Base-by-base conservation (phyloP, 2,888 invertebrate species). In the Tiliacea citrago region DNA sequence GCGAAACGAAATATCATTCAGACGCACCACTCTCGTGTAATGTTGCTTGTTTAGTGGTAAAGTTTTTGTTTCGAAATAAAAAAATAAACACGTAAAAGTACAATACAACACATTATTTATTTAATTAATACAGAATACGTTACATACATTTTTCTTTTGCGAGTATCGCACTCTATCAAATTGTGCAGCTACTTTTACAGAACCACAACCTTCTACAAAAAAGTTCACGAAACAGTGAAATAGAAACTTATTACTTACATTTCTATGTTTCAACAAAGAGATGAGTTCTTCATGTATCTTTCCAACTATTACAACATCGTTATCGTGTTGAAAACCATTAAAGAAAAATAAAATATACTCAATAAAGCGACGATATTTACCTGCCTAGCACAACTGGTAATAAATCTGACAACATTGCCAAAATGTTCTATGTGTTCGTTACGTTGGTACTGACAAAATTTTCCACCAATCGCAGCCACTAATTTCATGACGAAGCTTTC, bases 141-240 rank as follows among this genome's bases (percentile, higher is more conserved):
- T 92, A 88, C 84, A 90, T 87, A 90, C 88, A 93, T 90, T 93
- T 94, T 93, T 93, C 91, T 94, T 94, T 93, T 87, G 90, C 90
- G 90, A 95, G 91, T 92, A 94, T 95, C 93, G 94, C 93, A 93
- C 94, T 95, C 90, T 94, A 94, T 92, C 93, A 94, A 75, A 92
- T 92, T 94, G 94, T 94, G 94, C 93, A 95, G 95, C 94, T 96
- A 96, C 95, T 96, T 96, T 96, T 95, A 92, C 93, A 94, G 93
- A 94, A 93, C 90, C 93, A 93, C 95, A 96, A 96, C 95, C 95
- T 94, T 95, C 93, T 92, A 92, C 89, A 91, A 93, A 96, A 95
- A 96, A 96, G 94, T 96, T 96, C 91, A 92, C 77, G 86, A 94
- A 95, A 96, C 93, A 95, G 89, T 90, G 87, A 87, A 89, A 89